A percentile compares a stretch with the other conserved stretches of the same genome.
Evolutionary conservation across 2,888 invertebrate genomes (phyloP).

Genomic region (Allygus modestus): DNA sequence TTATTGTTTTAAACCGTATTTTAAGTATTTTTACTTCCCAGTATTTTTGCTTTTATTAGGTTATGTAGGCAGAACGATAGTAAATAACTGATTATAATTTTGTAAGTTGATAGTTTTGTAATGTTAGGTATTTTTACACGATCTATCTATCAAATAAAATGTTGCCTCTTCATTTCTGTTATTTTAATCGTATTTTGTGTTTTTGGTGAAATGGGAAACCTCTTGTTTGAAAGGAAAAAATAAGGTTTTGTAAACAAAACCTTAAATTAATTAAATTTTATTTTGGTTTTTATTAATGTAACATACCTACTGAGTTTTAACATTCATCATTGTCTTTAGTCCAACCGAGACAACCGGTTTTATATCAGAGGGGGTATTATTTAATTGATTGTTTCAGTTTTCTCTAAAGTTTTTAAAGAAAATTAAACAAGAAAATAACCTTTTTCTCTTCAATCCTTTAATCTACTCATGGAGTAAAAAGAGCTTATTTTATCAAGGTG

Average conservation of each 20-base stretch:
- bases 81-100: conserved; percentile 2
- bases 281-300: background rate
- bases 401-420: no score
- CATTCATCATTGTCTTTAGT: no score
- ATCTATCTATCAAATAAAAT: background rate
- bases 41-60: conserved; percentile 45
- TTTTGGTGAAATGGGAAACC: no score
- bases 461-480: no score
- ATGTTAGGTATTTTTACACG: background rate
- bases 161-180: background rate
- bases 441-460: no score
- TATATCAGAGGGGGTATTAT: no score
- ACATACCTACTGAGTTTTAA: background rate
- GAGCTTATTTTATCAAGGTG: no score
- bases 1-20: conserved; percentile 10
- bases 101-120: conserved; percentile 23
- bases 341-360: no score
- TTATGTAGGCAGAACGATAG: conserved; percentile 30
- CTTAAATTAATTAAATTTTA: background rate
- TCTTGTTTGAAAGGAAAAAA: background rate
- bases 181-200: background rate
- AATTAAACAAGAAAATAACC: no score
- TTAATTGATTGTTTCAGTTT: no score
- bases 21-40: conserved; percentile 4
- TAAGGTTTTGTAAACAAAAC: background rate